Percentiles rank a stretch among this genome's conserved stretches.
These are phyloP conservation scores for Peromyscus attwateri DNA, from an alignment of 2,797 vertebrate species.

Conservation along the genomic window DNA sequence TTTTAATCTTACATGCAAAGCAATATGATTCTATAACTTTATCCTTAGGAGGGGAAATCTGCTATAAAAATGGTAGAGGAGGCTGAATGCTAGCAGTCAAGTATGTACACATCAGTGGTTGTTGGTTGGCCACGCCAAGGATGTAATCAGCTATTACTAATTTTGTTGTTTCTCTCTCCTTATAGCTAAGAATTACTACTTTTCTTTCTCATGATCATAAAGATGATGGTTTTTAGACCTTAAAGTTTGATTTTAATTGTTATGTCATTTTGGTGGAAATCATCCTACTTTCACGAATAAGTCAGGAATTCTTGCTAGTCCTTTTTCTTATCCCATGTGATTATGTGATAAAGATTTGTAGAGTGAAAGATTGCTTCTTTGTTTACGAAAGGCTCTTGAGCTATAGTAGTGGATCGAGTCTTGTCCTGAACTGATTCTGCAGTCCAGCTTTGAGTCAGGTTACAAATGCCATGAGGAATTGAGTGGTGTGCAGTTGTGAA, in stretches of 20 bases:
- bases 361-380: not conserved
- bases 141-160: not conserved
- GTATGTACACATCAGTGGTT: not conserved
- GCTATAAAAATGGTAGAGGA: not conserved
- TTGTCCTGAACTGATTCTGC: not conserved
- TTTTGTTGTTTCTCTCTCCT: constrained; percentile 53
- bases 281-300: constrained; percentile 52
- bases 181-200: constrained; percentile 42
- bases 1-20: constrained; percentile 17
- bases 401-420: constrained; percentile 18
- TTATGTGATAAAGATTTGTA: not conserved
- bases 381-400: not conserved
- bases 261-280: constrained; percentile 53
- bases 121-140: not conserved
- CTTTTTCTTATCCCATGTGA: constrained; percentile 21
- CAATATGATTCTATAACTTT: not conserved
- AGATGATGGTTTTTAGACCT: constrained; percentile 27
- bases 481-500: not conserved
- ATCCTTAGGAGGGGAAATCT: not conserved
- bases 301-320: constrained; percentile 48
- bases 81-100: not conserved
- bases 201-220: not conserved
- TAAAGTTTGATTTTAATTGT: constrained; percentile 36
- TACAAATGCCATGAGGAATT: constrained; percentile 4
- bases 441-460: constrained; percentile 14